Evolutionary conservation across 2,888 invertebrate species (phyloP), one percentile per base, ranked within the genome.

Genomic region (Anticlea derivata): DNA sequence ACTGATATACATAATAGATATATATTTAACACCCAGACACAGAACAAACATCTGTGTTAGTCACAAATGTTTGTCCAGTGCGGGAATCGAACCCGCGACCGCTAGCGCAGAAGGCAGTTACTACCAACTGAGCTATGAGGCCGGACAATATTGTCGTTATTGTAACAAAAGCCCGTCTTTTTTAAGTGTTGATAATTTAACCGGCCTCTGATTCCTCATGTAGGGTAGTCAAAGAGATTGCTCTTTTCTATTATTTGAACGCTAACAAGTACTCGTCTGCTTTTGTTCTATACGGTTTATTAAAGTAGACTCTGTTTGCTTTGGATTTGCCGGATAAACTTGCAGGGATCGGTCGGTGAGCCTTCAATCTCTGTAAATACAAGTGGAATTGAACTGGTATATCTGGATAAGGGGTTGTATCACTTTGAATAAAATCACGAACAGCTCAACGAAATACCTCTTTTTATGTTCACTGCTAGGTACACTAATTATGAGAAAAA

Each of bases 231-330:
- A 23, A 40, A 24, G 83, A 83, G 80, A 74, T 78, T 86, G 85
- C 82, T 80, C 86, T 82, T 86, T 86, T 86, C 81, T 86, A 33
- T 73, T 84, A 80, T 83, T 83, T 78, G 78, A 75, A 75, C 73
- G 63, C 68, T 74, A 73, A 75, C 72, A 71, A 80, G 76, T 72
- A 69, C 73, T 68, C 65, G 63, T 65, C 63, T 56, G 66, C 68
- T 73, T 65, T 73, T 75, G 69, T 78, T 67, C 68, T 49, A 60
- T 66, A 53, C 66, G 63, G 58, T 67, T 74, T 73, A 71, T 70
- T 72, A 69, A 65, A 67, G 61, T 61, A 64, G 51, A 45, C 56
- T 64, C 54, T 72, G 70, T 76, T 71, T 73, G 60, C 55, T 65
- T 58, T 63, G 60, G 70, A 73, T 72, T 70, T 63, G 59, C 45